Conservation (phyloP, 2,888 invertebrate species). For the Sarcophaga rosellei region DNA sequence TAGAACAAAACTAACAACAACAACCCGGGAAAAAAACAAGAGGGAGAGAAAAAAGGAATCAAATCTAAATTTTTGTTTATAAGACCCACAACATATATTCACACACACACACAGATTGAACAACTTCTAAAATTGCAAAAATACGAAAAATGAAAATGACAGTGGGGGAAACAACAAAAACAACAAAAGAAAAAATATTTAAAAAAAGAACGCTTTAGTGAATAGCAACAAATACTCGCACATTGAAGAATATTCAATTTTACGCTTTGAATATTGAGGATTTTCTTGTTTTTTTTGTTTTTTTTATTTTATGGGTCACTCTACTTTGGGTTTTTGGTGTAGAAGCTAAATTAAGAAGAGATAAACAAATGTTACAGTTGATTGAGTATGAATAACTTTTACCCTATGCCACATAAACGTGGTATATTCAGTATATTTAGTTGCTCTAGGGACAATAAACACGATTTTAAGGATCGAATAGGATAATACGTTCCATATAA, state of each 20-base stretch:
- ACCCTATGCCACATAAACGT: too few species aligned
- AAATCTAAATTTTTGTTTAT: constrained; percentile 35
- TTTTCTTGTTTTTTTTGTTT: constrained; percentile 4
- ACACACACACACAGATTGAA: background rate
- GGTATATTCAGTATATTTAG: too few species aligned
- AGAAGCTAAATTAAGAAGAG: too few species aligned
- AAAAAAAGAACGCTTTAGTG: background rate
- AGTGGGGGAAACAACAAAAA: background rate
- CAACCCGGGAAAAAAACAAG: background rate
- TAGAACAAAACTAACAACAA: background rate
- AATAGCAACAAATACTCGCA: constrained; percentile 8
- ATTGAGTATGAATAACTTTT: too few species aligned
- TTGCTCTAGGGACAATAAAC: too few species aligned
- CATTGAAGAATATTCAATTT: constrained; percentile 28
- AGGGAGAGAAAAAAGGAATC: background rate
- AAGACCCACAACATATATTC: background rate
- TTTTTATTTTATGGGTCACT: background rate
- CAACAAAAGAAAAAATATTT: too few species aligned
- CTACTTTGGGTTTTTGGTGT: background rate
- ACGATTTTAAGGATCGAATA: too few species aligned
- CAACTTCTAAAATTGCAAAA: background rate
- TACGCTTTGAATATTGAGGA: constrained; percentile 8
- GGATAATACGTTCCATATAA: too few species aligned
- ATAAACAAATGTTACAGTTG: too few species aligned
- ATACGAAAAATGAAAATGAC: background rate